Evolutionary conservation across 2,113 vertebrate species (phyloP), one percentile per base, ranked within the genome.

Genomic region (Alligator mississippiensis): DNA sequence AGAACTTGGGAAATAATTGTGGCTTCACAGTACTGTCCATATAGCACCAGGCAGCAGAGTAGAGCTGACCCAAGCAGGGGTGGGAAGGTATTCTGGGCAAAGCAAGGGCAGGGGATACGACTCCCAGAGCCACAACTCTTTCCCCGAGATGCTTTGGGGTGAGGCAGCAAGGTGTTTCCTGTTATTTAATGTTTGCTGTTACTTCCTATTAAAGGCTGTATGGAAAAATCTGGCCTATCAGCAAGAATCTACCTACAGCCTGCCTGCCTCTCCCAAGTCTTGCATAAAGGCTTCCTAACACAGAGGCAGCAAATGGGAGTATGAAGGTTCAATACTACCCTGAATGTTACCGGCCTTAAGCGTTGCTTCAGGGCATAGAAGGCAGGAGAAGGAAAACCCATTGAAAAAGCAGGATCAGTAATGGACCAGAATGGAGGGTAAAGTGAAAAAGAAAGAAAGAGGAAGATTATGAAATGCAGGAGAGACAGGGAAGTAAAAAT

Each of bases 391-490:
- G 30, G 58, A 77, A 22, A 8, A 57, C 89, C 85, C 85, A 2
- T 0, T 16, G 77, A 38, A 2, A 1, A 24, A 55, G 18, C 74
- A 68, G 17, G 66, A 6, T 28, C 60, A 61, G 11, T 1, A 2
- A 47, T 22, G 28, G 82, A 76, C 13, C 38, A 78, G 70, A 87
- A 62, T 30, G 60, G 21, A 1, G 3, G 11, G 59, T 80, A 83
- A 5, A 81, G 63, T 8, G 28, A 70, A 58, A 19, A 80, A 77
- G 2, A 27, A 38, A 13, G 25, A 22, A 77, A 85, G 70, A 66
- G 3, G 1, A 55, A 91, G 27, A 62, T 1, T 0, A 28, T 12
- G 47, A 87, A 63, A 86, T 61, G 57, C 0, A 14, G 24, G 28
- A 88, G 80, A 25, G 55, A 4, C 15, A 14, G 14, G 14, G 59